A percentile compares a stretch with the other conserved stretches of the same genome.
phyloP scores from a whole-genome alignment of 2,888 invertebrate genomes.

The Sinhomidia bicolor region DNA sequence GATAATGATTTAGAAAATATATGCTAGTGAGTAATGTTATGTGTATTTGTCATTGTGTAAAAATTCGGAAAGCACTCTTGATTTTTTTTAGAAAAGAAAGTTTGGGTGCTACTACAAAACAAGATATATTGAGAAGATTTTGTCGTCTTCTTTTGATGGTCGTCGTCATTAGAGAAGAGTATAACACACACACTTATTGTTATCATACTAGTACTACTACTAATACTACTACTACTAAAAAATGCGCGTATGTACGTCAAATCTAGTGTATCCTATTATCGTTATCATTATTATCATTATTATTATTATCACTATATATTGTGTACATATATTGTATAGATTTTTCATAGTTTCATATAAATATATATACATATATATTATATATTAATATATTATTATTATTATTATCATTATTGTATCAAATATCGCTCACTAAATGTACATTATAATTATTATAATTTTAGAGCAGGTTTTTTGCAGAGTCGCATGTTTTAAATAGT shows the following conservation, averaged over 20 bases:
- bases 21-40: neutral
- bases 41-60: slow-evolving; percentile 18
- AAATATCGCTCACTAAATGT: slow-evolving; percentile 33
- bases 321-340: slow-evolving; percentile 35
- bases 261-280: slow-evolving; percentile 5
- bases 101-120: slow-evolving; percentile 28
- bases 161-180: neutral
- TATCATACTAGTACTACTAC: neutral
- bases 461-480: neutral
- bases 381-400: neutral
- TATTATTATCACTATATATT: slow-evolving; percentile 15
- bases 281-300: slow-evolving; percentile 19
- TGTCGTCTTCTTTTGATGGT: slow-evolving; percentile 22
- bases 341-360: slow-evolving; percentile 48
- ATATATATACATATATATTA: neutral
- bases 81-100: neutral
- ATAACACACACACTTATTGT: neutral
- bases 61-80: neutral
- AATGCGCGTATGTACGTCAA: neutral
- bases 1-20: too few relatives aligned
- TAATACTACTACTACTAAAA: neutral
- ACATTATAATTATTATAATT: slow-evolving; percentile 11
- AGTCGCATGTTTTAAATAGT: slow-evolving; percentile 26
- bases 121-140: neutral
- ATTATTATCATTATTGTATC: too few relatives aligned